Conservation (phyloP, 53 echinoderm and acorn worm genomes). For the Stichopus horrens region DNA sequence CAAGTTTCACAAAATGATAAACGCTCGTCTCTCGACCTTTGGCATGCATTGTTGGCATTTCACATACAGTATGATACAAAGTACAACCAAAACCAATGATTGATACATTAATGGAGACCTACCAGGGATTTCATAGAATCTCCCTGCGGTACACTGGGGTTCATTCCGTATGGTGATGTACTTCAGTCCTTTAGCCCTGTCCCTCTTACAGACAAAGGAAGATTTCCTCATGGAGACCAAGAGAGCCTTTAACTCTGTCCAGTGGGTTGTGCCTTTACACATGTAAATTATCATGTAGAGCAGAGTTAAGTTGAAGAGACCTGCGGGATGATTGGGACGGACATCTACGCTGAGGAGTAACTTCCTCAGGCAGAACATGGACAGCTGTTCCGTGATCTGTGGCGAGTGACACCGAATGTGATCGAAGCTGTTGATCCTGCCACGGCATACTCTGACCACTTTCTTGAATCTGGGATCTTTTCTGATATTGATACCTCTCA, state of each 20-base stretch:
- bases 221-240: conserved; percentile 38
- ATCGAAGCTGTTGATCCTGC: conserved; percentile 28
- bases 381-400: conserved; percentile 42
- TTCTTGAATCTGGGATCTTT: conserved; percentile 34
- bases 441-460: conserved; percentile 20
- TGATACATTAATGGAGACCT: not conserved
- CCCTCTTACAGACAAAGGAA: conserved; percentile 29
- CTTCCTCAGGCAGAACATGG: conserved; percentile 48
- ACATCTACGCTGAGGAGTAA: not conserved
- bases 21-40: not conserved
- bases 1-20: too few relatives aligned
- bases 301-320: conserved; percentile 30
- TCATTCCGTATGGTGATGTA: conserved; percentile 24
- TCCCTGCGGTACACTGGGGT: conserved; percentile 19
- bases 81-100: too few relatives aligned
- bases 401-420: conserved; percentile 32
- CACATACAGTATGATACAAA: not conserved
- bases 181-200: not conserved
- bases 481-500: conserved; percentile 17
- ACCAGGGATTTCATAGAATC: conserved; percentile 33
- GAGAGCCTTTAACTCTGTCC: conserved; percentile 32
- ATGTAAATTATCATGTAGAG: conserved; percentile 35
- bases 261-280: conserved; percentile 42
- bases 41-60: not conserved
- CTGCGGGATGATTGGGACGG: conserved; percentile 20